Base-by-base conservation (phyloP, 1,140 invertebrate genomes). In the Camponotus pennsylvanicus region DNA sequence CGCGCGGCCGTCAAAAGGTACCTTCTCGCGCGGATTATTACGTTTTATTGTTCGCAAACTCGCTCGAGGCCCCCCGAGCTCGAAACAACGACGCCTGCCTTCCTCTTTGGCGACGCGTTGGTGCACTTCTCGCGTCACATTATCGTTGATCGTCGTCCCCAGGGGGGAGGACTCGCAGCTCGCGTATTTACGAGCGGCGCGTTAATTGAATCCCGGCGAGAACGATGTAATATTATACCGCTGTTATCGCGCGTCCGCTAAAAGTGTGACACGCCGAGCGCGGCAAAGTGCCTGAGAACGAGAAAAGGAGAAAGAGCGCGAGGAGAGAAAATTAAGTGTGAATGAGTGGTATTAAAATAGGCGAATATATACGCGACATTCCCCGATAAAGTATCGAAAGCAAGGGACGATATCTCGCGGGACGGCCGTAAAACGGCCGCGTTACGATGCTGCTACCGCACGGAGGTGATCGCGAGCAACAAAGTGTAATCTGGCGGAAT, bases 331-430 rank as follows among this genome's bases (percentile, higher is more conserved):
- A 82, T 82, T 73, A 82, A 82, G 79, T 82, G 79, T 73, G 79
- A 82, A 82, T 82, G 67, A 82, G 55, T 59, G 82, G 61, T 66
- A 85, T 85, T 85, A 85, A 85, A 85, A 77, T 85, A 64, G 73
- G 59, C 73, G 82, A 49, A 49, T 52, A 66, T 52, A 66, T 66
- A 40, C 55, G 45, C 45, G 59, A 77, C 57, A 63, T 85, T 77
- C 73, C 67, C n/a, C 59, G 73, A 76, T 82, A 82, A 37, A 79
- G 71, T 86, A 79, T 86, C 75, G 61, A 49, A 40, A 80, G 57
- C 49, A 57, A 57, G 37, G 66, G 40, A 57, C 67, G 55, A 73
- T 61, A 73, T 69, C 55, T 82, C 37, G 67, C 67, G 66, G 18
- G 32, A 34, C 40, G 63, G 55, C 18, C 67, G 55, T 82, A 82